Percentiles rank a stretch among this genome's conserved stretches.
These are phyloP conservation scores for Patiria miniata DNA, from an alignment of 35 echinoderm and acorn worm genomes.

Conservation along the genomic window DNA sequence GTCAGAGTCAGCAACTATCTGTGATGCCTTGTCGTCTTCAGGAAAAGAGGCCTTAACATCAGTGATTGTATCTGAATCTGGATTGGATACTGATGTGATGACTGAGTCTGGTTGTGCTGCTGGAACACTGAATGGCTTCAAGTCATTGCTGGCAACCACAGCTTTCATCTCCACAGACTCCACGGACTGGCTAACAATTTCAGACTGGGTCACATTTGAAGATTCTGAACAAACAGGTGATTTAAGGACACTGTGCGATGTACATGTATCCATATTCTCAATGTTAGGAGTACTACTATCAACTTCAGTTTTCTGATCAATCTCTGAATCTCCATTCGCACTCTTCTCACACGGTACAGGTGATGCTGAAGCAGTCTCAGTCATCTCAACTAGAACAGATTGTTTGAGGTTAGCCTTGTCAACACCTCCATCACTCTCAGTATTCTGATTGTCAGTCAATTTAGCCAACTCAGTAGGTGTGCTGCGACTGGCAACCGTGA, in stretches of 20 bases:
- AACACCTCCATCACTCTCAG: conserved; percentile 70
- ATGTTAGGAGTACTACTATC: conserved; percentile 6
- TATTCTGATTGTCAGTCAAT: conserved; percentile 59
- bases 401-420: conserved; percentile 40
- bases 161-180: conserved; percentile 3
- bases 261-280: background rate
- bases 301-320: conserved; percentile 3
- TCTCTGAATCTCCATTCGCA: background rate
- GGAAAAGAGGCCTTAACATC: background rate
- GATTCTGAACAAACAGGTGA: background rate
- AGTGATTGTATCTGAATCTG: background rate
- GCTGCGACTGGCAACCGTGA: conserved; percentile 31
- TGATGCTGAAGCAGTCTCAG: conserved; percentile 33
- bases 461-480: conserved; percentile 57
- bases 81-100: background rate
- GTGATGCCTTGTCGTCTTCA: background rate
- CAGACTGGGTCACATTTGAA: background rate
- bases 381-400: background rate
- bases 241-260: background rate
- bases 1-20: background rate
- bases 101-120: conserved; percentile 10
- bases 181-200: background rate
- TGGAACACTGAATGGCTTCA: background rate
- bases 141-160: background rate
- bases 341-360: conserved; percentile 2